Evolutionary conservation across 2,797 vertebrate genomes (phyloP).

Genomic region (Nothura maculosa): DNA sequence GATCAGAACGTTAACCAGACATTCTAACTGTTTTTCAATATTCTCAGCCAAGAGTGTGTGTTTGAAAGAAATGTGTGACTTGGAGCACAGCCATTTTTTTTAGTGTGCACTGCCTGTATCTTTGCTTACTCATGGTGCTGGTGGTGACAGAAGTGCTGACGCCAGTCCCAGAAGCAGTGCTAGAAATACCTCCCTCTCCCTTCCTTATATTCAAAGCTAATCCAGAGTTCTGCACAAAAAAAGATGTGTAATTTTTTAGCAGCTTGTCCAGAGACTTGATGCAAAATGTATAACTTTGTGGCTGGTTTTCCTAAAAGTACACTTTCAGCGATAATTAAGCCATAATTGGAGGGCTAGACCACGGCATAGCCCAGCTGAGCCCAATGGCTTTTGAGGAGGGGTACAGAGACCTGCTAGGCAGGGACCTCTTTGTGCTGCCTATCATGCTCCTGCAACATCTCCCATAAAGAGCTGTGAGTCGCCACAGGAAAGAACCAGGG

Average conservation of each 20-base stretch:
- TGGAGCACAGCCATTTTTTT: constrained; percentile 70
- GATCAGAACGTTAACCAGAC: constrained; percentile 80
- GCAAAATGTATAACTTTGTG: not conserved
- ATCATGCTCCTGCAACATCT: fast-evolving
- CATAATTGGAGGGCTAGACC: not conserved
- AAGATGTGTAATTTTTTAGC: not conserved
- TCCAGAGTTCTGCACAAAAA: not conserved
- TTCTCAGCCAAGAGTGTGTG: constrained; percentile 49
- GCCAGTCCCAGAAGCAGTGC: not conserved
- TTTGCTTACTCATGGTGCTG: constrained; percentile 58
- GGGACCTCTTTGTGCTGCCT: fast-evolving
- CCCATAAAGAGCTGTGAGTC: not conserved
- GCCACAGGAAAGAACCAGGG: not conserved
- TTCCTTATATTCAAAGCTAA: constrained; percentile 43
- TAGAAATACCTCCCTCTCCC: constrained; percentile 18
- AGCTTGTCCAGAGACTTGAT: not conserved
- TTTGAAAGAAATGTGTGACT: constrained; percentile 73
- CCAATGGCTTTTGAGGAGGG: fast-evolving
- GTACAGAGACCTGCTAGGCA: no score
- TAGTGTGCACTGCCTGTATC: not conserved
- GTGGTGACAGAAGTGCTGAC: constrained; percentile 63
- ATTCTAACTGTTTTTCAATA: constrained; percentile 65
- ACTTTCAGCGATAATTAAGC: not conserved
- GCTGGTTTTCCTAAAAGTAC: not conserved
- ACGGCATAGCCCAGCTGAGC: fast-evolving